phyloP scores from a whole-genome alignment of 2,797 vertebrate species.

The Molossus alvarezi region DNA sequence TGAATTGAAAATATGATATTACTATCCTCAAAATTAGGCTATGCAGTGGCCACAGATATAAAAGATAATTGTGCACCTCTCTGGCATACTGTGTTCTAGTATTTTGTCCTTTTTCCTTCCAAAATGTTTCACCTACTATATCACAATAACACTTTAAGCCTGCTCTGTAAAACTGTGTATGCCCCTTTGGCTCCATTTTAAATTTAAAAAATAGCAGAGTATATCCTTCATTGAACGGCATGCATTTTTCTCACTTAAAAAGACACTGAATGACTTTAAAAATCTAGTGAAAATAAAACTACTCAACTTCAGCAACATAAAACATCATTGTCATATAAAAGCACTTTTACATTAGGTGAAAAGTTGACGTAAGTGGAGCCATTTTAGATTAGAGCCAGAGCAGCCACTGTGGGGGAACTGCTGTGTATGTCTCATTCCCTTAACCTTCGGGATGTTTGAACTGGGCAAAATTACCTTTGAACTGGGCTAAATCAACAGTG shows the following conservation, averaged over 20 bases:
- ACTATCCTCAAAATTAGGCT: neutral
- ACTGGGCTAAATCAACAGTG: neutral
- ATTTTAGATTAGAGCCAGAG: neutral
- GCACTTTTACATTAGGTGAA: neutral
- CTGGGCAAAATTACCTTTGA: neutral
- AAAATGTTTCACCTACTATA: neutral
- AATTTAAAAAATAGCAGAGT: neutral
- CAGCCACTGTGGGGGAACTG: neutral
- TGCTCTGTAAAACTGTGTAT: neutral
- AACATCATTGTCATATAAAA: neutral
- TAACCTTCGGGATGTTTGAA: neutral
- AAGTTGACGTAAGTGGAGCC: neutral
- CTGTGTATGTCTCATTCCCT: neutral
- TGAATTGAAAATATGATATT: neutral
- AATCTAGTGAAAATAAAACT: constrained; percentile 9
- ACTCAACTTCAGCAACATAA: neutral
- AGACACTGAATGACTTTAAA: neutral
- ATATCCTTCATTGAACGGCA: constrained; percentile 11
- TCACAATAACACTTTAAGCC: neutral
- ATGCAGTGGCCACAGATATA: neutral
- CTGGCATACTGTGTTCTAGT: neutral
- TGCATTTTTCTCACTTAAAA: constrained; percentile 62
- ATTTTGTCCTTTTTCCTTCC: neutral
- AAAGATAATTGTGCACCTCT: neutral
- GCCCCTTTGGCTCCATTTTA: neutral